Evolutionary conservation across 2,888 invertebrate genomes (phyloP), one percentile per base, ranked within the genome.

Genomic region (Caenorhabditis virilis): DNA sequence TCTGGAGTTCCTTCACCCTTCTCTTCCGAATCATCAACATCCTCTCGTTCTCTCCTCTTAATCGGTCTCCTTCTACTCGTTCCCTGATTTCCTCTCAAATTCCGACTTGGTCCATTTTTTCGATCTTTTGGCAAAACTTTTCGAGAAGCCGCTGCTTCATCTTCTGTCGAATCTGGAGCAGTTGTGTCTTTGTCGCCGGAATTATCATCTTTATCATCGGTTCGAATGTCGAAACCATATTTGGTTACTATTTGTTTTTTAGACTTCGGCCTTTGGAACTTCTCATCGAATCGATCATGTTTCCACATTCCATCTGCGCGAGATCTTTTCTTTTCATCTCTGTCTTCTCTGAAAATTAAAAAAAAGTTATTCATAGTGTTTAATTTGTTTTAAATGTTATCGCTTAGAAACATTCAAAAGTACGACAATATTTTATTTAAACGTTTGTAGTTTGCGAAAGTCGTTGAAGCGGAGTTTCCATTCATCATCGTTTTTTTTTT

Each of bases 221-320:
- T 43, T 22, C 66, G 49, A 47, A 66, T 66, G 38, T 66, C 66
- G 42, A 61, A 66, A 4, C 66, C 66, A 36, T 66, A 66, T 16
- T 61, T 60, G 1, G 56, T 61, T 5, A 66, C 66, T 22, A 66
- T 60, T 13, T 66, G 66, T 26, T 66, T 66, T 49, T 61, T 66
- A 11, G 66, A 52, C 45, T 66, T 66, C 2, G 66, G 66, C 9
- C 61, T 45, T 25, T 66, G 66, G 35, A 57, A 66, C 25, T 66
- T 66, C 54, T 61, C 61, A 38, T 66, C 66, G 45, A 61, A 66
- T 26, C 66, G 47, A 26, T 66, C 66, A 46, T 66, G 66, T 20
- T 60, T 61, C 66, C 66, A 66, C 13, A 51, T 47, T 7, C 66
- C 53, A 30, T 66, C 66, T 1, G 66, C 66, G 11, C 66, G 53